Percentiles rank a stretch among this genome's conserved stretches.
Conservation (phyloP, 2,113 vertebrate species). For the Euleptes europaea region DNA sequence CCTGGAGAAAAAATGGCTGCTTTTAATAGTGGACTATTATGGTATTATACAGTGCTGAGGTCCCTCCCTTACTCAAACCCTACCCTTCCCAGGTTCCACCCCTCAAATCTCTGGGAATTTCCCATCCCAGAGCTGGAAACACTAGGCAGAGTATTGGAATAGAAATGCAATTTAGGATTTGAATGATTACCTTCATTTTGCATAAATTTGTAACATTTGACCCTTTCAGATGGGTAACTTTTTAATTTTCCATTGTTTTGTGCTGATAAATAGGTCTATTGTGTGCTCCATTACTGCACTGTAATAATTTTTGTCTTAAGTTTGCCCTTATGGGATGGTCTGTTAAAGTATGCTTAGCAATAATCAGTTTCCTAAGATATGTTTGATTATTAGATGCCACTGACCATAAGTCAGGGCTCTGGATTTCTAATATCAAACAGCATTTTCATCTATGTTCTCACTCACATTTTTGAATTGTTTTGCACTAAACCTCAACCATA, state of each 20-base stretch:
- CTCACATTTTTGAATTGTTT: not conserved
- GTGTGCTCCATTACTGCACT: too few species aligned
- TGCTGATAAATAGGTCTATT: not conserved
- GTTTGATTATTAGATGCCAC: not conserved
- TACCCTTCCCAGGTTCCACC: too few species aligned
- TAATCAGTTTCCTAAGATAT: not conserved
- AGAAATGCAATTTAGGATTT: not conserved
- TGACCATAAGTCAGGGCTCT: not conserved
- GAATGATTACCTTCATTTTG: not conserved
- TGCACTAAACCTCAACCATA: not conserved
- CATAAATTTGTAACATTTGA: not conserved
- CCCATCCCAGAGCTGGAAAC: not conserved
- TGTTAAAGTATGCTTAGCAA: not conserved
- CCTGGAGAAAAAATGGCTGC: too few species aligned
- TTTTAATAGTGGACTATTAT: too few species aligned
- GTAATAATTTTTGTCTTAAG: not conserved
- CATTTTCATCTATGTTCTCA: not conserved
- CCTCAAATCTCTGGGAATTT: not conserved
- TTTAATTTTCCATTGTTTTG: not conserved
- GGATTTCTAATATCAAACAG: not conserved
- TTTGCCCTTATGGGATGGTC: not conserved
- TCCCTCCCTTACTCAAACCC: too few species aligned
- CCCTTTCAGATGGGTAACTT: not conserved
- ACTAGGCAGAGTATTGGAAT: not conserved
- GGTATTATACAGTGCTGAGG: too few species aligned